phyloP scores from a whole-genome alignment of 2,888 invertebrate species.

The Diarsia mendica region DNA sequence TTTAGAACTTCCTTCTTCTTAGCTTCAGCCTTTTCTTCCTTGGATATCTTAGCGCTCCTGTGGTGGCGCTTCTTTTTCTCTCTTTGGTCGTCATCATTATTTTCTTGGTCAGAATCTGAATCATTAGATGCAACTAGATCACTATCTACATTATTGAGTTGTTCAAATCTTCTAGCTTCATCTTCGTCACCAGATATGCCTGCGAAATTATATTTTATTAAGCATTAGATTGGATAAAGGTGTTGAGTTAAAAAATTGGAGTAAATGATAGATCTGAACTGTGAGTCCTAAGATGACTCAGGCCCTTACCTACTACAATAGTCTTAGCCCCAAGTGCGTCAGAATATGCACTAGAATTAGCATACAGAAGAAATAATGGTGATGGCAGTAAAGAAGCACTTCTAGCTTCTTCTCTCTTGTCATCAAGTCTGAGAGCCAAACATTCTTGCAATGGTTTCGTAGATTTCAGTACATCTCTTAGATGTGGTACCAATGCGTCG shows the following conservation, averaged over 20 bases:
- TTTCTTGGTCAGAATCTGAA: conserved; percentile 93
- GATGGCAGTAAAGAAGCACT: conserved; percentile 94
- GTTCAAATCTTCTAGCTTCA: conserved; percentile 91
- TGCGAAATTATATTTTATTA: conserved; percentile 70
- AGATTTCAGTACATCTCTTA: conserved; percentile 91
- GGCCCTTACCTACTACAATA: conserved; percentile 83
- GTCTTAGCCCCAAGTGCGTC: conserved; percentile 92
- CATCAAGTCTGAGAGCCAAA: conserved; percentile 94
- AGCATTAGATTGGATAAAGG: neutral
- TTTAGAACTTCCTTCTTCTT: conserved; percentile 92
- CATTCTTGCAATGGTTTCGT: conserved; percentile 97
- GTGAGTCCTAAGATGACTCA: neutral
- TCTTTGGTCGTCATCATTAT: conserved; percentile 89
- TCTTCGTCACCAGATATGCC: conserved; percentile 92
- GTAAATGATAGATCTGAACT: neutral
- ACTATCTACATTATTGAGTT: conserved; percentile 88
- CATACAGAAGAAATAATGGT: conserved; percentile 96
- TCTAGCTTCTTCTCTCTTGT: conserved; percentile 94
- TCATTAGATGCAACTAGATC: conserved; percentile 91
- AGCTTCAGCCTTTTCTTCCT: conserved; percentile 92
- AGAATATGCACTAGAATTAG: conserved; percentile 95
- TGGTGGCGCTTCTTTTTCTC: conserved; percentile 92
- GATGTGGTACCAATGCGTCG: conserved; percentile 95
- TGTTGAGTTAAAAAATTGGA: neutral
- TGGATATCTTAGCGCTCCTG: conserved; percentile 90